Conservation (phyloP, 2,888 invertebrate species). For the Eilema caniola region DNA sequence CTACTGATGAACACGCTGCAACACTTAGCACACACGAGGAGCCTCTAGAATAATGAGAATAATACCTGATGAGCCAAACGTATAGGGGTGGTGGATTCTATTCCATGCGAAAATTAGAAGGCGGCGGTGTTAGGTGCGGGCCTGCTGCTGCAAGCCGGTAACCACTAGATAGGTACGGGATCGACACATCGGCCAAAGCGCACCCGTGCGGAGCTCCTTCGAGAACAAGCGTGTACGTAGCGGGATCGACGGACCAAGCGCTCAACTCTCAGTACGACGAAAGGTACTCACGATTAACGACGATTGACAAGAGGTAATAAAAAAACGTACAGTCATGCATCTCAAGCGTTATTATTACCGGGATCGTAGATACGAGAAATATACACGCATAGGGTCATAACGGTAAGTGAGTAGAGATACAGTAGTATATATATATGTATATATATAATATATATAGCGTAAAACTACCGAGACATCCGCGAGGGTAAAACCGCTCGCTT, state of each 20-base stretch:
- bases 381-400: constrained; percentile 86
- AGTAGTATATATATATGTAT: constrained; percentile 71
- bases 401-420: constrained; percentile 83
- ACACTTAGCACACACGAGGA: constrained; percentile 84
- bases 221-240: constrained; percentile 86
- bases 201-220: constrained; percentile 83
- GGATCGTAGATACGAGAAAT: constrained; percentile 88
- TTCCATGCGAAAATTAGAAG: constrained; percentile 86
- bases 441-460: constrained; percentile 69
- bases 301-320: constrained; percentile 86
- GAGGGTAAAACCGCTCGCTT: constrained; percentile 80
- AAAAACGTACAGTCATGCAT: constrained; percentile 95
- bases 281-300: constrained; percentile 79
- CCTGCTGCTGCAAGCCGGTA: constrained; percentile 82
- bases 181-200: constrained; percentile 84
- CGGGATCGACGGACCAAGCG: constrained; percentile 85
- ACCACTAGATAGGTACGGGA: constrained; percentile 78
- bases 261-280: constrained; percentile 84
- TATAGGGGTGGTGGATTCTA: constrained; percentile 85
- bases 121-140: constrained; percentile 86
- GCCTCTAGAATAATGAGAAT: constrained; percentile 84
- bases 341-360: constrained; percentile 96
- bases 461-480: constrained; percentile 84
- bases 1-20: constrained; percentile 80
- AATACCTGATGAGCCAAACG: constrained; percentile 87